Percentiles rank a stretch among this genome's conserved stretches.
Evolutionary conservation across 2,113 vertebrate species (phyloP).

Genomic region (Ciconia boyciana): DNA sequence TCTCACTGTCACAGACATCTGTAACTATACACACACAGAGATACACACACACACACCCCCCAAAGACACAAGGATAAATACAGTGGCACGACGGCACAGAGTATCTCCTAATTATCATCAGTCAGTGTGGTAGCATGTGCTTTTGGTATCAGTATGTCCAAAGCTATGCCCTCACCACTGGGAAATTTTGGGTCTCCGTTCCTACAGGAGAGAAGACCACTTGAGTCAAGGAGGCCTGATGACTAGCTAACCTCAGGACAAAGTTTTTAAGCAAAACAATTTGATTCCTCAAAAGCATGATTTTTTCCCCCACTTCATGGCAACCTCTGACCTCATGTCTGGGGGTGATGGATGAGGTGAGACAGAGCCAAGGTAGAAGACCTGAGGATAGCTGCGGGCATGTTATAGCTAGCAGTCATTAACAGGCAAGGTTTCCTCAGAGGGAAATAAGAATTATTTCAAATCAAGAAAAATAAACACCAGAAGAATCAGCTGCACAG

Average conservation of each 20-base stretch:
- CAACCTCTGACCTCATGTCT: slow-evolving; percentile 12
- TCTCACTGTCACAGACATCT: not conserved
- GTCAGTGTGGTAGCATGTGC: not conserved
- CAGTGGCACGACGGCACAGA: not conserved
- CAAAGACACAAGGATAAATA: not conserved
- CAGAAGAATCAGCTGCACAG: slow-evolving; percentile 15
- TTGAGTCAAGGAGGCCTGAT: not conserved
- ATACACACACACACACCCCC: not conserved
- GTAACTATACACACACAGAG: not conserved
- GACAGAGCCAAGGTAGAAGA: slow-evolving; percentile 39
- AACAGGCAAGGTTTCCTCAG: slow-evolving; percentile 17
- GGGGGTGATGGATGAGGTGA: slow-evolving; percentile 17
- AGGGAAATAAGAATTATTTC: slow-evolving; percentile 64
- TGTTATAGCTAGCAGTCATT: slow-evolving; percentile 15
- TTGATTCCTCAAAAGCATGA: not conserved
- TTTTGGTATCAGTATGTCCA: not conserved
- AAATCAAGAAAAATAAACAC: slow-evolving; percentile 62
- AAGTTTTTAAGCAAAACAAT: slow-evolving; percentile 6
- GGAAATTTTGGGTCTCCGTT: not conserved
- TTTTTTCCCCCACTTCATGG: not conserved
- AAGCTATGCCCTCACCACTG: not conserved
- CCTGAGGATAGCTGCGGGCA: not conserved
- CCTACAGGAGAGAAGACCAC: not conserved
- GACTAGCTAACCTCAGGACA: not conserved
- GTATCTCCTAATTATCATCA: not conserved